phyloP scores from a whole-genome alignment of 2,888 invertebrate species.

The Platerodrilus igneus region DNA sequence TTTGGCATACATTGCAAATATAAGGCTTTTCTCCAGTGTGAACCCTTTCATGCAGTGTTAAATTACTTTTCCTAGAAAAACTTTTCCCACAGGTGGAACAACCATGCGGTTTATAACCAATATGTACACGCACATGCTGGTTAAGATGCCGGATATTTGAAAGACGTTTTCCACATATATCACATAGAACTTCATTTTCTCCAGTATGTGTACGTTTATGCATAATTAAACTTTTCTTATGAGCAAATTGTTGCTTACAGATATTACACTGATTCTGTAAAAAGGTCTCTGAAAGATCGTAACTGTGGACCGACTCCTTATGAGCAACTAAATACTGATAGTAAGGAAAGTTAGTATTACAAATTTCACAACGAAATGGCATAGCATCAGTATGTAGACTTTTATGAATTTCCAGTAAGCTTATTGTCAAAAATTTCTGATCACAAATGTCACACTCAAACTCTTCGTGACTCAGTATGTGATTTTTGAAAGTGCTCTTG shows the following conservation, averaged over 20 bases:
- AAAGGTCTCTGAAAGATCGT: conserved; percentile 35
- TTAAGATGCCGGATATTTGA: conserved; percentile 49
- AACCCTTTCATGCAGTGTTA: conserved; percentile 55
- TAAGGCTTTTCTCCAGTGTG: conserved; percentile 58
- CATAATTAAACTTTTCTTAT: conserved; percentile 38
- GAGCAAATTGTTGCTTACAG: conserved; percentile 45
- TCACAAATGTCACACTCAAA: conserved; percentile 36
- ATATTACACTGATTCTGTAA: conserved; percentile 45
- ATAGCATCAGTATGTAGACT: conserved; percentile 45
- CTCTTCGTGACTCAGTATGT: conserved; percentile 30
- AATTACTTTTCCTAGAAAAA: conserved; percentile 56
- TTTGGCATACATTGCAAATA: conserved; percentile 55
- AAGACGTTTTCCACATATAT: conserved; percentile 54
- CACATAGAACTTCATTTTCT: conserved; percentile 49
- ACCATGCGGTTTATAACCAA: conserved; percentile 49
- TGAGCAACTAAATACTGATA: conserved; percentile 49
- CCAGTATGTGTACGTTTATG: conserved; percentile 46
- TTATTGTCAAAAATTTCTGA: conserved; percentile 24
- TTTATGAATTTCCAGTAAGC: conserved; percentile 30
- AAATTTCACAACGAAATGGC: conserved; percentile 50
- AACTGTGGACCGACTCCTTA: conserved; percentile 42
- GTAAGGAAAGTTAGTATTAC: conserved; percentile 34
- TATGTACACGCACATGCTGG: conserved; percentile 51
- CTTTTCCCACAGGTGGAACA: conserved; percentile 46
- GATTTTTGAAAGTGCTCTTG: conserved; percentile 22